These are phyloP conservation scores for Hydractinia symbiolongicarpus DNA, from an alignment of 30 jellyfish, hydroid and myxozoan genomes.

Conservation along the genomic window DNA sequence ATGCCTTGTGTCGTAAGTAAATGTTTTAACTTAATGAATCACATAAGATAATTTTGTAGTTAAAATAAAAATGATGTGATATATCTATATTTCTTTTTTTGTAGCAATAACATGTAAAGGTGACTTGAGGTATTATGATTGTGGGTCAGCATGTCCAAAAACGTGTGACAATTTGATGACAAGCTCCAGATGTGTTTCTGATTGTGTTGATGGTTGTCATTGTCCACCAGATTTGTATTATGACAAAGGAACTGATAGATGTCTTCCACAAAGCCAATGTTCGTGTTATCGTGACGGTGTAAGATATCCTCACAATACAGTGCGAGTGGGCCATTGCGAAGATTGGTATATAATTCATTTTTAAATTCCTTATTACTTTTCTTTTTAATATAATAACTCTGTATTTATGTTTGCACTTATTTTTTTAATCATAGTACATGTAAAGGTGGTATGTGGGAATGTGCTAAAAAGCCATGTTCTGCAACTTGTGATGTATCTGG, in stretches of 20 bases:
- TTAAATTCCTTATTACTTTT: background rate
- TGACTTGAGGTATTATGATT: conserved; percentile 56
- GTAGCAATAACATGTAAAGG: conserved; percentile 80
- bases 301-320: conserved; percentile 61
- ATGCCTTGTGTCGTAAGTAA: conserved; percentile 86
- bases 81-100: conserved; percentile 5
- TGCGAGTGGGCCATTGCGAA: conserved; percentile 67
- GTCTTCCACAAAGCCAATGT: conserved; percentile 74
- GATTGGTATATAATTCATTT: conserved; percentile 74
- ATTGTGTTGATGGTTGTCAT: conserved; percentile 97
- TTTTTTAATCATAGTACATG: conserved; percentile 46
- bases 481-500: conserved; percentile 92
- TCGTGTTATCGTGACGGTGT: conserved; percentile 84
- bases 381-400: background rate
- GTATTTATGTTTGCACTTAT: background rate
- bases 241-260: conserved; percentile 48
- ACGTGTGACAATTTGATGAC: conserved; percentile 69
- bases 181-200: conserved; percentile 48
- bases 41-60: background rate
- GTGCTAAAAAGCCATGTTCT: conserved; percentile 71
- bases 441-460: conserved; percentile 83
- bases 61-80: background rate
- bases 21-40: background rate
- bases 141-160: conserved; percentile 99
- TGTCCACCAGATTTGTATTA: conserved; percentile 73